These are phyloP conservation scores for Limnephilus auricula DNA, from an alignment of 2,888 invertebrate species.

Conservation along the genomic window DNA sequence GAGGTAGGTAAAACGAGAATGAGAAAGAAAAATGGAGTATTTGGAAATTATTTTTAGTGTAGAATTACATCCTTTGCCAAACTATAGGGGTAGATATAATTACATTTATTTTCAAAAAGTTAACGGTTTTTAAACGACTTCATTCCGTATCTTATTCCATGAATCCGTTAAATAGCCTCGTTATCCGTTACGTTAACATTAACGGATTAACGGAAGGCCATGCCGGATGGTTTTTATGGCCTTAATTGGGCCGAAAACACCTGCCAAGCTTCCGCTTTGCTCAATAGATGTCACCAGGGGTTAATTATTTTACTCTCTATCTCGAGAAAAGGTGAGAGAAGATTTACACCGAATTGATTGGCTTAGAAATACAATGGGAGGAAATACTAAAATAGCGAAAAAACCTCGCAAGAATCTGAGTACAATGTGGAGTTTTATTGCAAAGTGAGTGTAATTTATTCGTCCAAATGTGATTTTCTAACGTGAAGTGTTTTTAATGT, in stretches of 20 bases:
- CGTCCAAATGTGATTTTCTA: no score
- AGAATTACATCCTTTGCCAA: no score
- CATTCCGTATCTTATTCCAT: background rate
- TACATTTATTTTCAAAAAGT: background rate
- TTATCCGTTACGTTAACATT: constrained; percentile 18
- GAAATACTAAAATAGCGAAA: background rate
- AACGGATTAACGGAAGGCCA: background rate
- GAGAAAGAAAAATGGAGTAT: no score
- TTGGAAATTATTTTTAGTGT: no score
- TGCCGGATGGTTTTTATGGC: background rate
- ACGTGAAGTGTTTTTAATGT: no score
- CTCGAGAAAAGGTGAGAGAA: background rate
- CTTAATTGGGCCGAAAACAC: constrained; percentile 20
- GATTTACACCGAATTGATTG: background rate
- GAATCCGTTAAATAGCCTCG: background rate
- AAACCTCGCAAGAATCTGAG: background rate
- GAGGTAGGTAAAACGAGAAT: no score
- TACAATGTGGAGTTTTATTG: no score
- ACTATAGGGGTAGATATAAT: background rate
- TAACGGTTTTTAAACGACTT: background rate
- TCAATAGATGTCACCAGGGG: background rate
- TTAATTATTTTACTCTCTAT: background rate
- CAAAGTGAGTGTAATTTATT: no score
- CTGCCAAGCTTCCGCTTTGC: background rate
- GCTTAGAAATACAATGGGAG: background rate